phyloP scores from a whole-genome alignment of 2,888 invertebrate species.

The Eupithecia exiguata region DNA sequence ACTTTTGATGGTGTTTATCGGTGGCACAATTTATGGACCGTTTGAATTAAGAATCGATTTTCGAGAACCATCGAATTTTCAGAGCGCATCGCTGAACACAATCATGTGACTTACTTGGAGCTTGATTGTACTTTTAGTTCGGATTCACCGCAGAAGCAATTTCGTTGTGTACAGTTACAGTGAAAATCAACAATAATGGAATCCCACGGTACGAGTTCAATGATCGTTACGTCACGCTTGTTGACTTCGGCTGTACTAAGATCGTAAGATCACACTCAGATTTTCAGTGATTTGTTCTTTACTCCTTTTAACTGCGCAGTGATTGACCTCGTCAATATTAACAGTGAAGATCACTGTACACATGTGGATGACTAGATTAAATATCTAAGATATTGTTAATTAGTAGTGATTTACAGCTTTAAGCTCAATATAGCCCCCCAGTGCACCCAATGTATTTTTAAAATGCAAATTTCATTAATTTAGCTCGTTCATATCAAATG shows the following conservation, averaged over 20 bases:
- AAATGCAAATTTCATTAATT: background rate
- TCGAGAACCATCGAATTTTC: conserved; percentile 37
- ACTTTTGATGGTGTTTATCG: conserved; percentile 77
- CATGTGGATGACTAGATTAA: no score
- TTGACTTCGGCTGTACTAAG: conserved; percentile 60
- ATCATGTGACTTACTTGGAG: conserved; percentile 58
- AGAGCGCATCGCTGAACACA: conserved; percentile 40
- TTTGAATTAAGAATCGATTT: conserved; percentile 59
- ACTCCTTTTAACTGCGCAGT: conserved; percentile 24
- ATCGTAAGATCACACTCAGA: conserved; percentile 50
- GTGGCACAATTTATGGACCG: conserved; percentile 61
- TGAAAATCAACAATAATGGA: conserved; percentile 70
- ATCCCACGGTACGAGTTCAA: conserved; percentile 76
- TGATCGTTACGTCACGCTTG: conserved; percentile 70
- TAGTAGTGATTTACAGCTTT: background rate
- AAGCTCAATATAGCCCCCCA: background rate
- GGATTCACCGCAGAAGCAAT: conserved; percentile 62
- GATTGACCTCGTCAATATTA: background rate
- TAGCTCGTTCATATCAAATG: background rate
- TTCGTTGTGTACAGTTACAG: conserved; percentile 70
- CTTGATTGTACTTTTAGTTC: conserved; percentile 47
- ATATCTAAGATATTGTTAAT: background rate
- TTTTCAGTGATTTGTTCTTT: conserved; percentile 18
- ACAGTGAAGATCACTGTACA: background rate
- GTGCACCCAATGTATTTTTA: background rate